A percentile compares a stretch with the other conserved stretches of the same genome.
These are phyloP conservation scores for Maniola jurtina DNA, from an alignment of 1,140 invertebrate species.

Conservation along the genomic window DNA sequence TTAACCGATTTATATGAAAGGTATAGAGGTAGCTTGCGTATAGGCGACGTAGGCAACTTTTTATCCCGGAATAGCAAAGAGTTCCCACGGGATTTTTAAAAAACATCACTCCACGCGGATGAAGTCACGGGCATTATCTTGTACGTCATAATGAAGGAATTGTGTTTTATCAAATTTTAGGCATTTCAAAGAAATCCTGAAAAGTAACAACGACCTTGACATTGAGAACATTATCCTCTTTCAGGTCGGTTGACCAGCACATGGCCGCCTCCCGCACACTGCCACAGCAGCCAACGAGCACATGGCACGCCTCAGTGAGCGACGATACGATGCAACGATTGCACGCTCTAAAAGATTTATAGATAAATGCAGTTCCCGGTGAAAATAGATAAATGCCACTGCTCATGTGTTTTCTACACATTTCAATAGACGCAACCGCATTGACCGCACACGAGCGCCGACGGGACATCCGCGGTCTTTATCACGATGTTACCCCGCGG, in stretches of 20 bases:
- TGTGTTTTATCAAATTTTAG: not conserved
- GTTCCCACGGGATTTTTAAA: no score
- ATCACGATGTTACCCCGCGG: slow-evolving; percentile 64
- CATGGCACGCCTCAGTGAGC: slow-evolving; percentile 68
- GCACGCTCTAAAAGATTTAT: slow-evolving; percentile 80
- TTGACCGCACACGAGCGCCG: slow-evolving; percentile 56
- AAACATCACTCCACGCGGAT: no score
- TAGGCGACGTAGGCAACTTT: no score
- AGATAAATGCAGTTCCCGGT: slow-evolving; percentile 78
- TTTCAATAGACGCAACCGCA: slow-evolving; percentile 72
- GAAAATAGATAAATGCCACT: slow-evolving; percentile 80
- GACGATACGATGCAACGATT: slow-evolving; percentile 74
- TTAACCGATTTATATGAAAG: no score
- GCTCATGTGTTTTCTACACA: slow-evolving; percentile 72
- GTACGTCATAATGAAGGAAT: no score
- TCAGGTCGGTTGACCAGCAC: slow-evolving; percentile 46
- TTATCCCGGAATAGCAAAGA: no score
- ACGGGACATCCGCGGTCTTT: slow-evolving; percentile 49
- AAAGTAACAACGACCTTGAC: slow-evolving; percentile 38
- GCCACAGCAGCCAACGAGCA: slow-evolving; percentile 40
- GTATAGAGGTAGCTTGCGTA: no score
- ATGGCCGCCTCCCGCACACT: slow-evolving; percentile 41
- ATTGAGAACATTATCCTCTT: slow-evolving; percentile 43
- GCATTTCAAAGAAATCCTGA: slow-evolving; percentile 31
- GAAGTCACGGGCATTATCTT: no score